These are phyloP conservation scores for Agrotis clavis DNA, from an alignment of 2,888 invertebrate species.

Conservation along the genomic window DNA sequence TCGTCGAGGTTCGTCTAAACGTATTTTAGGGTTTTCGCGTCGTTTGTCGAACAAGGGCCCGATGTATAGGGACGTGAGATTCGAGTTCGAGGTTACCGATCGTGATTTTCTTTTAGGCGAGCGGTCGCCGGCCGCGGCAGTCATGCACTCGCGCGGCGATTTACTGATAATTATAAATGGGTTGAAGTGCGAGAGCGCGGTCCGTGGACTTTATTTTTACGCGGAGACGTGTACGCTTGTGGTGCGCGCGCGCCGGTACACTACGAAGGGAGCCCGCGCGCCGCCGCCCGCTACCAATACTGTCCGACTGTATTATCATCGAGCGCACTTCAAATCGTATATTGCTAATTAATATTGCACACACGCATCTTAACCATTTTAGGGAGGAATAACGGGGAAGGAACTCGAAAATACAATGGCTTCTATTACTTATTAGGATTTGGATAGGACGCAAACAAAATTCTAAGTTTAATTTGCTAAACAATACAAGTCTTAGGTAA, in stretches of 20 bases:
- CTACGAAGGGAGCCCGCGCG: slow-evolving; percentile 83
- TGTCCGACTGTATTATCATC: slow-evolving; percentile 82
- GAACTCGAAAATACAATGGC: slow-evolving; percentile 82
- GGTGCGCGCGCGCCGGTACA: slow-evolving; percentile 83
- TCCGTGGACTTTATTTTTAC: slow-evolving; percentile 90
- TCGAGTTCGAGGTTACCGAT: slow-evolving; percentile 78
- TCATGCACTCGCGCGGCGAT: slow-evolving; percentile 88
- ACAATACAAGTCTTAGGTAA: slow-evolving; percentile 56
- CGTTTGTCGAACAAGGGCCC: slow-evolving; percentile 79
- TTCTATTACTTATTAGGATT: slow-evolving; percentile 76
- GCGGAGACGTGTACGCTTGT: slow-evolving; percentile 88
- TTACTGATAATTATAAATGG: slow-evolving; percentile 91
- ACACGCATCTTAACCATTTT: slow-evolving; percentile 83
- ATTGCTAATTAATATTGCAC: slow-evolving; percentile 88
- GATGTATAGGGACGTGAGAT: slow-evolving; percentile 73
- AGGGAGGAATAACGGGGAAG: slow-evolving; percentile 85
- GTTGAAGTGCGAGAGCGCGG: slow-evolving; percentile 89
- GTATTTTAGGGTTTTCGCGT: slow-evolving; percentile 77
- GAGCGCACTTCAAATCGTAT: slow-evolving; percentile 81
- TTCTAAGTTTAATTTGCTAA: slow-evolving; percentile 62
- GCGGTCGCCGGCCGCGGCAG: slow-evolving; percentile 85
- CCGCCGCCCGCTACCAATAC: slow-evolving; percentile 77
- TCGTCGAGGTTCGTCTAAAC: slow-evolving; percentile 70
- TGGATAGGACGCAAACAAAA: slow-evolving; percentile 73
- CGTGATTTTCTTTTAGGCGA: slow-evolving; percentile 84